Conservation (phyloP, 2,888 invertebrate genomes). For the Aelia acuminata region DNA sequence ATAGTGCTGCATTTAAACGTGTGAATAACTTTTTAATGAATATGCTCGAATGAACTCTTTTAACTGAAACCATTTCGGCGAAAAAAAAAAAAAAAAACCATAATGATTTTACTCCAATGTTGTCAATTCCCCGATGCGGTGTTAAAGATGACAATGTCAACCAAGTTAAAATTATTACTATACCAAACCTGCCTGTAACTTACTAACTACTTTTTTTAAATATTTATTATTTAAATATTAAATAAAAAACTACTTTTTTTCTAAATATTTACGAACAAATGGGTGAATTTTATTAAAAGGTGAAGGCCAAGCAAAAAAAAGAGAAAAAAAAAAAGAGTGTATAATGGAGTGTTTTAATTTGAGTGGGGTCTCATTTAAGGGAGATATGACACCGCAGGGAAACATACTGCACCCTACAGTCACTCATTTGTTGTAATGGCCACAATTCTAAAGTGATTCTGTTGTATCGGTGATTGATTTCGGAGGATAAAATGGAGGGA, state of each 20-base stretch:
- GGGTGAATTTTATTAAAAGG: not conserved
- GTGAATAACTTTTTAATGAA: too few relatives aligned
- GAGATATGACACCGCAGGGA: not conserved
- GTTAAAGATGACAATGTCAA: too few relatives aligned
- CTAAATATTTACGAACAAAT: not conserved
- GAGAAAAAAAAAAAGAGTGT: not conserved
- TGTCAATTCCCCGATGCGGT: too few relatives aligned
- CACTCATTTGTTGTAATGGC: not conserved
- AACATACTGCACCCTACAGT: not conserved
- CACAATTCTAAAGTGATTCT: not conserved
- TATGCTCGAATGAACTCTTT: too few relatives aligned
- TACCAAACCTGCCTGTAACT: not conserved
- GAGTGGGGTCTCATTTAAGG: not conserved
- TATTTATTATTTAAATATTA: too few relatives aligned
- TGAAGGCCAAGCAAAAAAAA: not conserved
- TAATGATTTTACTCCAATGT: too few relatives aligned
- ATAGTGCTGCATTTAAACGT: too few relatives aligned
- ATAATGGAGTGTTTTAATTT: conserved; percentile 31
- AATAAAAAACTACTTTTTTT: not conserved
- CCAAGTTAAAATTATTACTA: not conserved
- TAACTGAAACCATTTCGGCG: too few relatives aligned
- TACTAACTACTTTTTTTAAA: not conserved
- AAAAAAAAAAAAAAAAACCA: too few relatives aligned
- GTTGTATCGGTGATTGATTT: not conserved
- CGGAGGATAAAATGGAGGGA: not conserved